These are phyloP conservation scores for Lordiphosa stackelbergi DNA, from an alignment of 1,140 invertebrate species.

Conservation along the genomic window DNA sequence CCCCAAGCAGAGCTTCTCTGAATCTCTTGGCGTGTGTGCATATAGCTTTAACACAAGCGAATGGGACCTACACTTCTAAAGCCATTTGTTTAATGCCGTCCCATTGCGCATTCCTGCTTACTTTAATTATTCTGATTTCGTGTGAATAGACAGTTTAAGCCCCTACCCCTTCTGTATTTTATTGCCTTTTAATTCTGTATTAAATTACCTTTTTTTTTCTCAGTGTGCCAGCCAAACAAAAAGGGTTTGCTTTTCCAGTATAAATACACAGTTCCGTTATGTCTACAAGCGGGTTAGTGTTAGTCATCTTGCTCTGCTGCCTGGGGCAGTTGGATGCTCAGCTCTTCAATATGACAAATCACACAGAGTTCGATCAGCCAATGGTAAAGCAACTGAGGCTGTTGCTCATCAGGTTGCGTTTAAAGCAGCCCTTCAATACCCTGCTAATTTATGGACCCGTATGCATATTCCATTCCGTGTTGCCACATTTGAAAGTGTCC, in stretches of 20 bases:
- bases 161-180: too few relatives aligned
- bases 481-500: conserved; percentile 3
- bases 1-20: too few relatives aligned
- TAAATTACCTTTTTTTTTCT: too few relatives aligned
- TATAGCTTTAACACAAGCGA: too few relatives aligned
- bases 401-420: conserved; percentile 17
- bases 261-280: conserved; percentile 4
- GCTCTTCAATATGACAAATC: not conserved
- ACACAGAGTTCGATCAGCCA: not conserved
- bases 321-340: not conserved
- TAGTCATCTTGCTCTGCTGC: conserved; percentile 9
- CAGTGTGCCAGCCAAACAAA: not conserved
- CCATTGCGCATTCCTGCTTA: too few relatives aligned
- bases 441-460: conserved; percentile 27
- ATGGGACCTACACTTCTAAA: too few relatives aligned
- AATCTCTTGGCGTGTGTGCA: too few relatives aligned
- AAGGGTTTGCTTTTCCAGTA: not conserved
- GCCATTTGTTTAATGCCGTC: too few relatives aligned
- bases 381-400: conserved; percentile 14
- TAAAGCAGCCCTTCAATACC: conserved; percentile 32
- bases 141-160: too few relatives aligned
- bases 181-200: too few relatives aligned
- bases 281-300: conserved; percentile 18
- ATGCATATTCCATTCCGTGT: conserved; percentile 35
- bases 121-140: too few relatives aligned